Conservation (phyloP, 1,140 invertebrate genomes). For the Melipona quadrifasciata region DNA sequence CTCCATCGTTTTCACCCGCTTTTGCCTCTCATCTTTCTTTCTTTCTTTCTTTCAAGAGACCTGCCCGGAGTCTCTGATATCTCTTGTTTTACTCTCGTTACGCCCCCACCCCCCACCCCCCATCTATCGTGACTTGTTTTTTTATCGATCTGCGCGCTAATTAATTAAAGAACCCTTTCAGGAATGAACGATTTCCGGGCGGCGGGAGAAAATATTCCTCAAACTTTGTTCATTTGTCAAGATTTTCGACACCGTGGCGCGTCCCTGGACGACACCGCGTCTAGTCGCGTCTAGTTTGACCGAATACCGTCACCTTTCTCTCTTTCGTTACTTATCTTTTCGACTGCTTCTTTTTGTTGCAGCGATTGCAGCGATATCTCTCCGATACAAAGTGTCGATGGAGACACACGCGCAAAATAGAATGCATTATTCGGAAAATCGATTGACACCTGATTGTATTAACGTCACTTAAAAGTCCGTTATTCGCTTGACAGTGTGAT, state of each 20-base stretch:
- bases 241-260: constrained; percentile 27
- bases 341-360: background rate
- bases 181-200: constrained; percentile 48
- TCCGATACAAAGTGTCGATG: too few species aligned
- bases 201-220: constrained; percentile 63
- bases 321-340: background rate
- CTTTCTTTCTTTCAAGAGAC: background rate
- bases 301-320: constrained; percentile 28
- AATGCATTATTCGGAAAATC: too few species aligned
- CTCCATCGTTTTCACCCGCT: constrained; percentile 41
- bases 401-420: too few species aligned
- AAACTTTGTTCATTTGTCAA: constrained; percentile 68
- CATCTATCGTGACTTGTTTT: constrained; percentile 40
- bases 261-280: background rate
- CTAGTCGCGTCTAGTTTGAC: constrained; percentile 2
- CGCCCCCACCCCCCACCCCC: too few species aligned
- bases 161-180: constrained; percentile 70
- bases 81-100: constrained; percentile 11
- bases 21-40: constrained; percentile 24
- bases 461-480: too few species aligned
- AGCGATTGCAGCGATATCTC: background rate
- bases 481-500: too few species aligned
- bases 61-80: constrained; percentile 11
- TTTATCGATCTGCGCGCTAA: constrained; percentile 65
- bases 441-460: too few species aligned